A percentile compares a stretch with the other conserved stretches of the same genome.
Conservation (phyloP, 2,797 vertebrate genomes). For the Anguilla marmorata region DNA sequence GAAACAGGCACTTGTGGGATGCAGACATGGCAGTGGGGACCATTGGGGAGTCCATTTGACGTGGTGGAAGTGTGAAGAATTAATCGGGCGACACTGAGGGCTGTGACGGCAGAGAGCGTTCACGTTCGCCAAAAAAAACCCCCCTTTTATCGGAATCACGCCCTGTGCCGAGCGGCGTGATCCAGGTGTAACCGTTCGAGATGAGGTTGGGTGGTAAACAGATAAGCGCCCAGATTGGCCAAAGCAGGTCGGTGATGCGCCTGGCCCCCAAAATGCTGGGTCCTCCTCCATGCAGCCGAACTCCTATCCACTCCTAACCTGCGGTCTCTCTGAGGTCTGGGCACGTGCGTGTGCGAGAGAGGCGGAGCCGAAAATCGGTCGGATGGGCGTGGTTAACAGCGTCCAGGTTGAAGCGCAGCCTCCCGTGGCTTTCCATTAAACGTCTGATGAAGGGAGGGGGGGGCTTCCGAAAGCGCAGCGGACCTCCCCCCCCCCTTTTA, state of each 20-base stretch:
- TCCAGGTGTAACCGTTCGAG: not conserved
- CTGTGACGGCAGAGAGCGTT: constrained; percentile 23
- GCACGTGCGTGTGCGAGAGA: no score
- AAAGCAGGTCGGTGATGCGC: constrained; percentile 14
- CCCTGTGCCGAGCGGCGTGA: not conserved
- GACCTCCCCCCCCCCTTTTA: not conserved
- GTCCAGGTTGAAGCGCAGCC: not conserved
- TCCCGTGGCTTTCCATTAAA: not conserved
- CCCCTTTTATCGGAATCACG: not conserved
- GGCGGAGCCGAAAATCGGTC: not conserved
- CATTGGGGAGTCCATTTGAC: constrained; percentile 35
- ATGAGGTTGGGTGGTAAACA: not conserved
- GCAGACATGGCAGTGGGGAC: constrained; percentile 55
- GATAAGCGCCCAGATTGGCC: not conserved
- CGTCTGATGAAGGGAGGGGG: not conserved
- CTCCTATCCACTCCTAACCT: not conserved
- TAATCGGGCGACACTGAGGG: constrained; percentile 28
- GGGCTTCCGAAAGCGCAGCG: constrained; percentile 4
- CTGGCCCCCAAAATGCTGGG: not conserved
- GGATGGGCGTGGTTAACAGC: not conserved
- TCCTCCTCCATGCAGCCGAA: not conserved
- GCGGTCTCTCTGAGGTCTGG: not conserved
- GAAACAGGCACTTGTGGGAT: constrained; percentile 65
- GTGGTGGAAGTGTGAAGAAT: constrained; percentile 34
- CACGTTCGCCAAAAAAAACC: not conserved